Percentiles rank a stretch among this genome's conserved stretches.
phyloP scores from a whole-genome alignment of 2,113 vertebrate genomes.

The Halcyon senegalensis region DNA sequence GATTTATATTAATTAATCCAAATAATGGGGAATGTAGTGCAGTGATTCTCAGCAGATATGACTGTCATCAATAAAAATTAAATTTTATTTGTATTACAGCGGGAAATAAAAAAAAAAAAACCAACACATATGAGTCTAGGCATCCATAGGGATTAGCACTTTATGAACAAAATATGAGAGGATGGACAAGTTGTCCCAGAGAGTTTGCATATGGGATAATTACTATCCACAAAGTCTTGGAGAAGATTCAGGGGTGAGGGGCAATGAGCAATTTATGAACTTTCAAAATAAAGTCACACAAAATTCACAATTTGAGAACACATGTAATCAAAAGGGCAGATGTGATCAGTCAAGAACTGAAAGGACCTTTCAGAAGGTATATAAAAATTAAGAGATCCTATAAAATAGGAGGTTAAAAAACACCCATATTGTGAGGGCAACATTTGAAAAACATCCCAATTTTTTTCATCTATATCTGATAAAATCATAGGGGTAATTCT shows the following conservation, averaged over 20 bases:
- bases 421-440: not conserved
- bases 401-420: not conserved
- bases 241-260: not conserved
- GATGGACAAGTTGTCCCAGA: not conserved
- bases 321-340: not conserved
- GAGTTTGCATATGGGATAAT: not conserved
- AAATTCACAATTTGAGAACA: not conserved
- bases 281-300: not conserved
- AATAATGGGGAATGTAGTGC: not conserved
- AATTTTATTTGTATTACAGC: not conserved
- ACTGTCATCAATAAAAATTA: not conserved
- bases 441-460: not conserved
- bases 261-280: not conserved
- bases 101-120: not conserved
- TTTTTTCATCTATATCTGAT: not conserved
- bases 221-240: not conserved
- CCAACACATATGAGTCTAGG: not conserved
- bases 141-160: not conserved
- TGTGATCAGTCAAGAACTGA: not conserved
- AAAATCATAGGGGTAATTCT: not conserved
- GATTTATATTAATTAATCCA: not conserved
- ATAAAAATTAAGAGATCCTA: not conserved
- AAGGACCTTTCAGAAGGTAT: not conserved
- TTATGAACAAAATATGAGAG: not conserved
- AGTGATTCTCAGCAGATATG: not conserved